Conservation (phyloP, 2,888 invertebrate species). For the Dasypolia templi region DNA sequence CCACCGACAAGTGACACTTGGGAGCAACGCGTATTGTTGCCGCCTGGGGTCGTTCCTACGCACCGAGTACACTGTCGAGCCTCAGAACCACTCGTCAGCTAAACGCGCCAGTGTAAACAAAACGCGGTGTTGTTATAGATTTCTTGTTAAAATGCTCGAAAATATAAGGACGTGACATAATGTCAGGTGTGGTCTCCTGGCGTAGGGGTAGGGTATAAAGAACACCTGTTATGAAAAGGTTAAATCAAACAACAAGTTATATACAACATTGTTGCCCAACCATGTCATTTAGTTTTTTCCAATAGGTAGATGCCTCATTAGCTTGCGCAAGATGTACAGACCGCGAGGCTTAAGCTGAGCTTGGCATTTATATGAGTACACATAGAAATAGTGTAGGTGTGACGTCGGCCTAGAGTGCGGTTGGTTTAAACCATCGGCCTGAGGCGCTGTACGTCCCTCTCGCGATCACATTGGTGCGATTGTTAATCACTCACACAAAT, state of each 20-base stretch:
- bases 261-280: too few species aligned
- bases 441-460: too few species aligned
- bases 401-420: too few species aligned
- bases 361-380: too few species aligned
- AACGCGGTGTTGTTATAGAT: constrained; percentile 12
- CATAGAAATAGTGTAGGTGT: too few species aligned
- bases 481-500: too few species aligned
- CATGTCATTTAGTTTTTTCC: too few species aligned
- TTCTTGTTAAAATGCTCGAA: constrained; percentile 8
- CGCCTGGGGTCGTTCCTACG: constrained; percentile 39
- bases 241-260: not conserved
- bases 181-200: not conserved
- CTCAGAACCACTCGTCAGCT: constrained; percentile 24
- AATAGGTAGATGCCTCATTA: not conserved
- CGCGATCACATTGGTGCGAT: too few species aligned
- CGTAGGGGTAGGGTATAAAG: not conserved
- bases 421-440: too few species aligned
- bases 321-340: too few species aligned
- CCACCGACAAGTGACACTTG: constrained; percentile 74
- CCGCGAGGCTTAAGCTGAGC: too few species aligned
- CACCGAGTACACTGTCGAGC: constrained; percentile 34
- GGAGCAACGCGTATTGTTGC: constrained; percentile 72
- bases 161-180: not conserved
- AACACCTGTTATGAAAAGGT: not conserved
- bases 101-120: constrained; percentile 62